Evolutionary conservation across 2,888 invertebrate genomes (phyloP).

Genomic region (Nomada flava): DNA sequence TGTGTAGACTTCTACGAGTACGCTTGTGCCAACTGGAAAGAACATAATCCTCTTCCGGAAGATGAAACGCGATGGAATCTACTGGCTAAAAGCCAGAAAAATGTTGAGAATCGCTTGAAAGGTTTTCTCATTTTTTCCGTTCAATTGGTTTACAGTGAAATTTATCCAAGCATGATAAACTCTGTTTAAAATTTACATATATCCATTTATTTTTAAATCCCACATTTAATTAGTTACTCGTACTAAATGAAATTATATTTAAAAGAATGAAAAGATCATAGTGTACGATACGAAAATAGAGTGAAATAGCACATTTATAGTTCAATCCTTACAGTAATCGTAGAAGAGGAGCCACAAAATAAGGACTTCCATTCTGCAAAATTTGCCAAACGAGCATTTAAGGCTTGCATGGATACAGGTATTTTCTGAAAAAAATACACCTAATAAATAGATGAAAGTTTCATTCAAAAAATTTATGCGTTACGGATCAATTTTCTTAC

Average conservation of each 20-base stretch:
- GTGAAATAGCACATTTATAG: not conserved
- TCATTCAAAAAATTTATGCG: not conserved
- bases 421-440: not conserved
- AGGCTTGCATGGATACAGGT: slow-evolving; percentile 71
- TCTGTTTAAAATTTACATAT: not conserved
- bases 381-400: slow-evolving; percentile 70
- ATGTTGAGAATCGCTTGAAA: slow-evolving; percentile 25
- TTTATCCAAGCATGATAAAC: not conserved
- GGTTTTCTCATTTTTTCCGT: slow-evolving; percentile 16
- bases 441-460: not conserved
- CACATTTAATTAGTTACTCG: not conserved
- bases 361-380: slow-evolving; percentile 68
- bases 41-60: slow-evolving; percentile 63
- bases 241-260: not conserved
- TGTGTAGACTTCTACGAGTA: slow-evolving; percentile 74
- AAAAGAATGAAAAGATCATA: not conserved
- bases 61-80: slow-evolving; percentile 61
- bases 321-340: slow-evolving; percentile 46
- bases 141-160: not conserved
- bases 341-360: slow-evolving; percentile 37
- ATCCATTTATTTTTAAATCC: not conserved
- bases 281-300: not conserved
- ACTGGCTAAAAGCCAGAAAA: not conserved
- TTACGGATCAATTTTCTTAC: too few relatives aligned
- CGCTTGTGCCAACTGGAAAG: slow-evolving; percentile 68